Evolutionary conservation across 37 sponge, comb jelly and placozoan genomes (phyloP).

Genomic region (Chondrosia reniformis): DNA sequence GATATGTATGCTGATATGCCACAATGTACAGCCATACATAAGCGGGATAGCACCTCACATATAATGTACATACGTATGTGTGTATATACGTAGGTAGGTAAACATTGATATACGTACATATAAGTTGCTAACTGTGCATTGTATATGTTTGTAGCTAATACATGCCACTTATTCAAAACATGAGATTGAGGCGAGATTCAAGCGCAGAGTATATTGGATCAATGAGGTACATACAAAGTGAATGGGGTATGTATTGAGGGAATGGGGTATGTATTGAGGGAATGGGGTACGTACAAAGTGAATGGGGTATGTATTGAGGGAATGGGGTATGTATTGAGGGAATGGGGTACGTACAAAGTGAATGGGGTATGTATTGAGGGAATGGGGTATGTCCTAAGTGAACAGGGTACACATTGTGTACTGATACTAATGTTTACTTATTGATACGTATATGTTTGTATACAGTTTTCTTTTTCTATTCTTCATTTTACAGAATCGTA

Average conservation of each 20-base stretch:
- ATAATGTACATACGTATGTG: background rate
- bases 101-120: background rate
- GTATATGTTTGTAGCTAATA: background rate
- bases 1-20: too few relatives aligned
- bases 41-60: background rate
- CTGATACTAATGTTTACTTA: too few relatives aligned
- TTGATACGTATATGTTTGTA: background rate
- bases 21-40: too few relatives aligned
- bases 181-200: constrained; percentile 6
- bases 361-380: too few relatives aligned
- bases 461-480: background rate
- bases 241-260: background rate
- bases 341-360: too few relatives aligned
- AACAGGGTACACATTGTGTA: too few relatives aligned
- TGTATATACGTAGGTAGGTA: too few relatives aligned
- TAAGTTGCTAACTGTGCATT: background rate
- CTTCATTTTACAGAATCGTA: background rate
- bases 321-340: too few relatives aligned
- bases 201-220: background rate
- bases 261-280: background rate
- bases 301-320: too few relatives aligned
- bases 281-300: too few relatives aligned
- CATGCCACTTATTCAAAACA: constrained; percentile 9
- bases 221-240: background rate
- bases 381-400: too few relatives aligned